A percentile compares a stretch with the other conserved stretches of the same genome.
These are phyloP conservation scores for Nipponia nippon DNA, from an alignment of 2,113 vertebrate genomes.

Conservation along the genomic window DNA sequence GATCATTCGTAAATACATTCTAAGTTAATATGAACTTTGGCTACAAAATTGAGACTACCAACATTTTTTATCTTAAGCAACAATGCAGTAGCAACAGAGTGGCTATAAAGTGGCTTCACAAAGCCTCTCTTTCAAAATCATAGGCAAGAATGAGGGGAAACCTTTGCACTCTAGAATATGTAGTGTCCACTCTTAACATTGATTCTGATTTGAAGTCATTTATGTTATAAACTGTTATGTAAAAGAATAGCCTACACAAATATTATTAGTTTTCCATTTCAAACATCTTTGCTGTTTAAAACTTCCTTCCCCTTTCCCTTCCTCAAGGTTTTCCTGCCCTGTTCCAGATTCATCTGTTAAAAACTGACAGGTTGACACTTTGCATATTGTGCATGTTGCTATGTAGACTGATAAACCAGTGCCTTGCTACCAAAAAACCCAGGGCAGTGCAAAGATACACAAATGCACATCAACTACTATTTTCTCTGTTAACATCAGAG, in stretches of 20 bases:
- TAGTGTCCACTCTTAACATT: not conserved
- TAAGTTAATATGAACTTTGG: not conserved
- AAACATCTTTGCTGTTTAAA: not conserved
- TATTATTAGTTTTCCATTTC: not conserved
- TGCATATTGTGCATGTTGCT: not conserved
- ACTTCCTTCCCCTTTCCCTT: not conserved
- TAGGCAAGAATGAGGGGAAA: not conserved
- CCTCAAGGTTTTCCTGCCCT: not conserved
- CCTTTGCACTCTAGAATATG: not conserved
- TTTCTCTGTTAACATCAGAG: not conserved
- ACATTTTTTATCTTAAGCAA: not conserved
- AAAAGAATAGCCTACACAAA: not conserved
- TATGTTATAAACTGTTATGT: not conserved
- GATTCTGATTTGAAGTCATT: not conserved
- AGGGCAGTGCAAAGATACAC: not conserved
- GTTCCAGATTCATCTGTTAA: not conserved
- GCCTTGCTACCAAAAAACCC: not conserved
- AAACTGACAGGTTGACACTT: not conserved
- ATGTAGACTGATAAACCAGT: not conserved
- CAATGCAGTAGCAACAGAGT: not conserved
- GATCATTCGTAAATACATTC: not conserved
- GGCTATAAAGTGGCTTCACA: not conserved
- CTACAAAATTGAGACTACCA: not conserved
- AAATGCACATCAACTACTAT: not conserved
- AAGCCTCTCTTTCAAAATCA: not conserved